Conservation (phyloP, 2,797 vertebrate genomes). For the Argentina silus region DNA sequence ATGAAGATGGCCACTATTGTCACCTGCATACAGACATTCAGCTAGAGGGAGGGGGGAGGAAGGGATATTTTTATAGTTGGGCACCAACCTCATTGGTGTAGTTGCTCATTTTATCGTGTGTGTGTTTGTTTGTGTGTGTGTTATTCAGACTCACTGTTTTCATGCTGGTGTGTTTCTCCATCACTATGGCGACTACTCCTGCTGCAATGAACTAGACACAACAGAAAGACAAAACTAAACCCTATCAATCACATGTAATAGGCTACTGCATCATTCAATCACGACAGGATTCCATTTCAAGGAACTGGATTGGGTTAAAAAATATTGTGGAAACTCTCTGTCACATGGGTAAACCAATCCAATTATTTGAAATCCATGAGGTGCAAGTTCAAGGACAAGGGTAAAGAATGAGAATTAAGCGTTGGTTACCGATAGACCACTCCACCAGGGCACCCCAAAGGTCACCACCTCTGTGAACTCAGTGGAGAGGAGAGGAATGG, state of each 20-base stretch:
- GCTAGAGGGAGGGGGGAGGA: slow-evolving; percentile 42
- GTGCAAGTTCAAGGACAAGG: not conserved
- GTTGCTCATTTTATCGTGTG: not conserved
- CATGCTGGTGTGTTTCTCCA: slow-evolving; percentile 67
- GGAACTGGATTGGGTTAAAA: too few species aligned
- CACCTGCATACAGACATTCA: slow-evolving; percentile 54
- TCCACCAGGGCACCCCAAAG: slow-evolving; percentile 79
- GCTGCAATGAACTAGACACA: slow-evolving; percentile 70
- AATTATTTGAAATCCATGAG: not conserved
- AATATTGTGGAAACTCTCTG: not conserved
- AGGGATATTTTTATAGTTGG: not conserved
- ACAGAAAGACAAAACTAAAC: not conserved
- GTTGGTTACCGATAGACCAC: slow-evolving; percentile 64
- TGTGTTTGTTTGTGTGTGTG: not conserved
- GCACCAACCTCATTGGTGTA: not conserved
- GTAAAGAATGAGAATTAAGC: not conserved
- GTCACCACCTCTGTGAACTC: slow-evolving; percentile 63
- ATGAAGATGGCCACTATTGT: slow-evolving; percentile 46
- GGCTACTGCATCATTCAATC: not conserved
- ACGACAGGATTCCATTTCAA: too few species aligned
- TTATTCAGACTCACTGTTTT: slow-evolving; percentile 64
- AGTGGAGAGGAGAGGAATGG: slow-evolving; percentile 67
- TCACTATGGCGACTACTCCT: slow-evolving; percentile 62
- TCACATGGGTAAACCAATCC: too few species aligned
- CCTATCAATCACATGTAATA: not conserved